Evolutionary conservation across 2,113 vertebrate species (phyloP).

Genomic region (Tragelaphus imberbis): DNA sequence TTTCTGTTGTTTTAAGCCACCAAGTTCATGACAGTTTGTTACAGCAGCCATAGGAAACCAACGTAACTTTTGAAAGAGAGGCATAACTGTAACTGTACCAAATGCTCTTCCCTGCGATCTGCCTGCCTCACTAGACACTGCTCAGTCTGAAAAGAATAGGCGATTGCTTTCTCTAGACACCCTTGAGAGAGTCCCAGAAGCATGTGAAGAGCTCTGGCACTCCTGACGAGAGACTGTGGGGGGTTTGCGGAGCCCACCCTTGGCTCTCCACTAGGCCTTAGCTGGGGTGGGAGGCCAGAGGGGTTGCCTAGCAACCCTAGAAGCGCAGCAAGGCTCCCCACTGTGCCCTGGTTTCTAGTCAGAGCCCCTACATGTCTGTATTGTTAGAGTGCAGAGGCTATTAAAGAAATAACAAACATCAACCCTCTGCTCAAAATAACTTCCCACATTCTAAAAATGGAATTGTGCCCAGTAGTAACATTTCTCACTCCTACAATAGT

Average conservation of each 20-base stretch:
- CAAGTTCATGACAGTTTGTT: neutral
- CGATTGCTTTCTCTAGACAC: neutral
- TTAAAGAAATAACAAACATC: neutral
- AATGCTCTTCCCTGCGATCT: neutral
- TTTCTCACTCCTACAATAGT: neutral
- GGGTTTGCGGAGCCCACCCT: neutral
- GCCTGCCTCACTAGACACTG: neutral
- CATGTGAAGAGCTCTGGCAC: neutral
- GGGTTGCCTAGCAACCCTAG: conserved; percentile 50
- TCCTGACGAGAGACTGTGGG: neutral
- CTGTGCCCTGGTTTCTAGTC: conserved; percentile 48
- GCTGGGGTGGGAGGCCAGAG: neutral
- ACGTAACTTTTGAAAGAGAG: neutral
- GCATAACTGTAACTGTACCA: neutral
- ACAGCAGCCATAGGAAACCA: neutral
- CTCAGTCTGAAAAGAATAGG: neutral
- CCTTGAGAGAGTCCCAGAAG: neutral
- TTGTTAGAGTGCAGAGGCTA: conserved; percentile 31
- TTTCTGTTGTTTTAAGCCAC: neutral
- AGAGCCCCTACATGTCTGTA: neutral
- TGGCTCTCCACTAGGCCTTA: neutral
- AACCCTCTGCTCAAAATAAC: conserved; percentile 32
- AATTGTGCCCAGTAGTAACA: neutral
- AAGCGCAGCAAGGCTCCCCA: neutral
- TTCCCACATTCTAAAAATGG: conserved; percentile 64